Evolutionary conservation across 92 coral and sea anemone genomes (phyloP).

Genomic region (Umimayanthus kanabou): DNA sequence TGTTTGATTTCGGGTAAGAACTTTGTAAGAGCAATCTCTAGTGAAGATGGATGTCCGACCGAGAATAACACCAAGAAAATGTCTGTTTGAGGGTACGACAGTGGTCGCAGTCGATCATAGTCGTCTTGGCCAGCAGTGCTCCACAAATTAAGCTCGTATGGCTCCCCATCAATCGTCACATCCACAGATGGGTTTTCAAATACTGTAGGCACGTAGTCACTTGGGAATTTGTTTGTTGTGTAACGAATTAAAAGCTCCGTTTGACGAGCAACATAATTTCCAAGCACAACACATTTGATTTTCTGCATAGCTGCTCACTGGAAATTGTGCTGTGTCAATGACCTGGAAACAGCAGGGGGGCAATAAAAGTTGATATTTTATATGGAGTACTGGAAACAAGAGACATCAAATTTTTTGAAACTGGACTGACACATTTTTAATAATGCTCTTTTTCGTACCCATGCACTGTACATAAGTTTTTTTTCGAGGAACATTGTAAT

Average conservation of each 20-base stretch:
- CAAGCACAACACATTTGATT: constrained; percentile 18
- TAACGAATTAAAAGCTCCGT: neutral
- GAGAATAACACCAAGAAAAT: constrained; percentile 11
- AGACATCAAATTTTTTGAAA: too few relatives aligned
- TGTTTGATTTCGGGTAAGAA: neutral
- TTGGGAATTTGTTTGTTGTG: neutral
- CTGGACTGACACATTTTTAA: too few relatives aligned
- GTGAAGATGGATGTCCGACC: neutral
- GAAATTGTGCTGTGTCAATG: neutral
- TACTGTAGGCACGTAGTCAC: neutral
- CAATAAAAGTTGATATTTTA: too few relatives aligned
- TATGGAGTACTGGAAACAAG: too few relatives aligned
- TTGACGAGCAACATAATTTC: neutral
- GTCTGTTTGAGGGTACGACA: neutral
- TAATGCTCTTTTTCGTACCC: too few relatives aligned
- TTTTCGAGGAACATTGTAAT: too few relatives aligned
- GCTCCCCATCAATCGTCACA: neutral
- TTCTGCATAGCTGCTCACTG: neutral
- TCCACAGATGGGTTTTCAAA: neutral
- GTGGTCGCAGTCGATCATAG: neutral
- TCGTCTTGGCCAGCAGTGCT: neutral
- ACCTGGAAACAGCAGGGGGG: neutral
- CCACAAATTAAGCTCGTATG: neutral
- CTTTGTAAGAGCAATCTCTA: neutral
- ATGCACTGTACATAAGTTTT: too few relatives aligned